Evolutionary conservation across 2,888 invertebrate species (phyloP), one percentile per base, ranked within the genome.

Genomic region (Pyrrhosoma nymphula): DNA sequence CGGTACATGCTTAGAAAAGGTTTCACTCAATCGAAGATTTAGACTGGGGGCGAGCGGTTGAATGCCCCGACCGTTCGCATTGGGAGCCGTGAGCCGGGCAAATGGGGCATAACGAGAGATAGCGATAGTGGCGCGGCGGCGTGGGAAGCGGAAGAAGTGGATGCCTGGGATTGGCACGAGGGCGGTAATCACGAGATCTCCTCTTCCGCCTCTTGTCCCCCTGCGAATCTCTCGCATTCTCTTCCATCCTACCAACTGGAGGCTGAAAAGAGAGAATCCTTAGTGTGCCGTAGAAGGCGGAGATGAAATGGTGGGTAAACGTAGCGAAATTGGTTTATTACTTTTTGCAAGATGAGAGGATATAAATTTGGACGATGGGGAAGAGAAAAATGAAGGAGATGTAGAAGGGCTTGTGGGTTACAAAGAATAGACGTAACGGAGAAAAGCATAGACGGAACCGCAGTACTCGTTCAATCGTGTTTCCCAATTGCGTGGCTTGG

Each of bases 11-110:
- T 10, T 23, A 69, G 69, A n/a, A 69, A n/a, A 69, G 26, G n/a
- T 69, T 69, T 69, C 69, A n/a, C 69, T 69, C 69, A 69, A 69
- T 69, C n/a, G 69, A 69, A 69, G n/a, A 26, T n/a, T 69, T 69
- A 18, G 60, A 23, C 18, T 16, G 16, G 60, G 23, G 23, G 3
- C 4, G 69, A 6, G 69, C n/a, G 69, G 69, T 69, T n/a, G n/a
- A 69, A 69, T n/a, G 60, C 60, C 26, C 26, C 18, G n/a, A 12
- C n/a, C 69, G 8, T 69, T 69, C n/a, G n/a, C 20, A 69, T 69
- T 69, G 26, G 16, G 69, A n/a, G 69, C n/a, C 10, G 69, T 69
- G 69, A n/a, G n/a, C n/a, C n/a, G 26, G 69, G 69, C 69, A 69
- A 69, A 69, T 69, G 69, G 69, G n/a, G 69, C 69, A 69, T 69